Base-by-base conservation (phyloP, 2,113 vertebrate species). In the Apaloderma vittatum region DNA sequence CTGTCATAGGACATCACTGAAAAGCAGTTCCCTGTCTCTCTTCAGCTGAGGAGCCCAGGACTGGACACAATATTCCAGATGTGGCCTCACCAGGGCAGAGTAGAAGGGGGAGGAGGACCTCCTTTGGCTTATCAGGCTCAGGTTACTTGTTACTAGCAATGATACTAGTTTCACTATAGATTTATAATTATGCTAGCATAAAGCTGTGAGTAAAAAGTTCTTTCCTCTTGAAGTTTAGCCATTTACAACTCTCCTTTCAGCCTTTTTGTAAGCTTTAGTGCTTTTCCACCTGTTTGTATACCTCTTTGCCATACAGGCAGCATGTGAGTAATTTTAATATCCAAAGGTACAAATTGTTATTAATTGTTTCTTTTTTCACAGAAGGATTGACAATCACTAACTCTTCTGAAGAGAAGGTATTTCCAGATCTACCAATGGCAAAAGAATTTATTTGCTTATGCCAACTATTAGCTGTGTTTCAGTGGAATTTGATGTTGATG, bases 351-450 rank as follows among this genome's bases (percentile, higher is more conserved):
- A 63, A 80, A 61, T 52, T 68, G 45, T 63, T 55, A 51, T 58
- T 58, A 37, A 24, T 21, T 19, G 15, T n/a, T 32, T 17, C 17
- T 45, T 59, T 70, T 55, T 54, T 34, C 4, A 15, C 34, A 32
- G 24, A 7, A 58, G 54, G 57, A 5, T 19, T 46, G 66, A 30
- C 32, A 68, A 5, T 6, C 19, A 10, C 49, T 86, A 79, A 70
- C 15, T 24, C 27, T 73, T 79, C 67, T 32, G 46, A 90, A 66
- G 36, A 95, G 26, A 78, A 88, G 66, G 30, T 58, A 19, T 70
- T 95, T 83, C 81, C n/a, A 85, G 70, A 73, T 86, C 43, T 55
- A 77, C 51, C 51, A 36, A 34, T 58, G 59, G 71, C 81, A 87
- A 73, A 94, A 76, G 13, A 24, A 6, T 52, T 34, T 62, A 37